phyloP scores from a whole-genome alignment of 2,113 vertebrate genomes.

The Drymodes brunneopygia region DNA sequence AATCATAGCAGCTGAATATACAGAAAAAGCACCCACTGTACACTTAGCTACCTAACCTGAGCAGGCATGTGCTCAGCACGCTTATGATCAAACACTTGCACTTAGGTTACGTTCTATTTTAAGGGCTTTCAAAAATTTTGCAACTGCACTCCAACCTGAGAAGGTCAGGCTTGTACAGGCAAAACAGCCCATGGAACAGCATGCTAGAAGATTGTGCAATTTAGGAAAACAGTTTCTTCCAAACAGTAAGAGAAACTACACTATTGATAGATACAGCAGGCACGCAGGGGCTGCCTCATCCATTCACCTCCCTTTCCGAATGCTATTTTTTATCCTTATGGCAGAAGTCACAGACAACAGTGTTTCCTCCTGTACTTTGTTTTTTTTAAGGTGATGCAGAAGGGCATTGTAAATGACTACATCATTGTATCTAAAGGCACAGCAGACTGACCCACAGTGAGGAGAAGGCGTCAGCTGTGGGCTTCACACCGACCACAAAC shows the following conservation, averaged over 20 bases:
- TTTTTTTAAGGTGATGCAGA: not conserved
- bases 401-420: not conserved
- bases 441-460: not conserved
- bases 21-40: not conserved
- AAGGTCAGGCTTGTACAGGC: not conserved
- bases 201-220: not conserved
- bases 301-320: not conserved
- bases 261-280: accelerated
- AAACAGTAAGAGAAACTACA: not conserved
- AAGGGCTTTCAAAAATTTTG: not conserved
- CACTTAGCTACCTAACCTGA: not conserved
- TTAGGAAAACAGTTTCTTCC: not conserved
- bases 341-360: not conserved
- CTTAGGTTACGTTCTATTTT: not conserved
- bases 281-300: not conserved
- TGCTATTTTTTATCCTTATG: not conserved
- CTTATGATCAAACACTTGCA: not conserved
- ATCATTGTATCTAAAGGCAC: not conserved
- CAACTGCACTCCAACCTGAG: not conserved
- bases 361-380: too few relatives aligned
- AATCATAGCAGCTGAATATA: not conserved
- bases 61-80: accelerated
- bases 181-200: not conserved
- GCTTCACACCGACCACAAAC: not conserved
- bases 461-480: not conserved